Percentiles rank a stretch among this genome's conserved stretches.
These are phyloP conservation scores for Gibbula magus DNA, from an alignment of 2,888 invertebrate species.

Conservation along the genomic window DNA sequence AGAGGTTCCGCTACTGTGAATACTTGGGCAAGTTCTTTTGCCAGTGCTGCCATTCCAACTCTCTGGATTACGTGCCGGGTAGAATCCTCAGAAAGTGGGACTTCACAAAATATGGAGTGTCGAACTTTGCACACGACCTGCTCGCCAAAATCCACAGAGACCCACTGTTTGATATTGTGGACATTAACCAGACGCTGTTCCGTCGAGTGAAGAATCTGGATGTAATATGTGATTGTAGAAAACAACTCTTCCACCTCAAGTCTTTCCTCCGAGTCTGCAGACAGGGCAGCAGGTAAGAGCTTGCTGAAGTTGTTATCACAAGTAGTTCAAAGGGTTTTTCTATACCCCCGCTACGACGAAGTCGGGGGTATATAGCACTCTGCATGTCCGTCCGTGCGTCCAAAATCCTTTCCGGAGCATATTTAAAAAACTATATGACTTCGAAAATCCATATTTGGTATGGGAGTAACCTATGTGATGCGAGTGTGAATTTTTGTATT, in stretches of 20 bases:
- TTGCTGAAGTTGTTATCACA: neutral
- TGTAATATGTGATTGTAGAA: conserved; percentile 80
- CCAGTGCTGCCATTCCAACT: conserved; percentile 88
- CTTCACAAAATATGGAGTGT: conserved; percentile 84
- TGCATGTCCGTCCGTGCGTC: neutral
- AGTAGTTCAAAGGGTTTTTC: neutral
- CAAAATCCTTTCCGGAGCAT: no score
- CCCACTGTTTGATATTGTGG: conserved; percentile 85
- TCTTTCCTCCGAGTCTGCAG: conserved; percentile 84
- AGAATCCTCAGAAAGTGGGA: conserved; percentile 77
- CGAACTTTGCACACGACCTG: conserved; percentile 86
- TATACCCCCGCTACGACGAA: neutral
- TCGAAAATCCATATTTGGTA: no score
- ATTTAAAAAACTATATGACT: neutral
- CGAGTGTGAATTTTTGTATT: no score
- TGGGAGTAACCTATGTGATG: no score
- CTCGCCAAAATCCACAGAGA: conserved; percentile 86
- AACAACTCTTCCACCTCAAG: conserved; percentile 84
- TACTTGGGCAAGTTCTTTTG: conserved; percentile 91
- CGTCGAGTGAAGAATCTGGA: conserved; percentile 81
- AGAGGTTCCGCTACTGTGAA: conserved; percentile 86
- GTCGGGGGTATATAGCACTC: neutral
- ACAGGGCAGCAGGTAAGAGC: conserved; percentile 79
- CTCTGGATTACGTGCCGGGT: conserved; percentile 82
- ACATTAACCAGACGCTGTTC: conserved; percentile 83